Base-by-base conservation (phyloP, 30 jellyfish, hydroid and myxozoan genomes). In the Hydra vulgaris region DNA sequence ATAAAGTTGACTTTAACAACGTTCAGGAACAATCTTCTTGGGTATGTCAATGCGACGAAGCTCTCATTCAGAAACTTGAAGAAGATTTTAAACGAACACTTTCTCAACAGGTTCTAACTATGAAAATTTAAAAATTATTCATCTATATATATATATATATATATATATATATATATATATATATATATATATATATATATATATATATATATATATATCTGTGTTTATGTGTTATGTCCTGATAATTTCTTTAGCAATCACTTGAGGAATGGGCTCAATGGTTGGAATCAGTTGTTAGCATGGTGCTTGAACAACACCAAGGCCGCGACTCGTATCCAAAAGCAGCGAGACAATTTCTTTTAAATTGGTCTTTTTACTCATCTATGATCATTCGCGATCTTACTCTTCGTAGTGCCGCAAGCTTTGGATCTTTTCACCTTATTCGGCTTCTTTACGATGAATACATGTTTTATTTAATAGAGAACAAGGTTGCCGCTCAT, bases 1-100 rank as follows among this genome's bases (percentile, higher is more conserved):
- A 92, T 81, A 86, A 86, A 74, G 98, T 92, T 7, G 98, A 92
- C 72, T 92, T 92, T 81, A 92, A 89, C 22, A 92, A 92, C 72
- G 98, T 92, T 17, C 98, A 92, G 86, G 98, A 92, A 54, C 98
- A 92, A 72, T 95, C 98, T 21, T 92, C 98, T 8, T 92, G 98
- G 98, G 98, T 92, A 20, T 92, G 98, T 85, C 98, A 92, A 54
- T 92, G 98, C 68, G 95, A 92, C 55, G 98, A 92, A 54, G 20
- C 90, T 22, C 81, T 82, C 74, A 95, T 92, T 17, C 89, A 80
- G 17, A 92, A 92, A 79, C 86, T 92, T 25, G 98, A 92, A 74
- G 87, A 84, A 66, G 98, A 92, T 71, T 92, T 92, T 74, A 92
- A 92, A 74, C 86, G 69, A 72, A 92, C 98, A 17, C 89, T 92